Conservation (phyloP, 2,797 vertebrate species). For the Microtus californicus region DNA sequence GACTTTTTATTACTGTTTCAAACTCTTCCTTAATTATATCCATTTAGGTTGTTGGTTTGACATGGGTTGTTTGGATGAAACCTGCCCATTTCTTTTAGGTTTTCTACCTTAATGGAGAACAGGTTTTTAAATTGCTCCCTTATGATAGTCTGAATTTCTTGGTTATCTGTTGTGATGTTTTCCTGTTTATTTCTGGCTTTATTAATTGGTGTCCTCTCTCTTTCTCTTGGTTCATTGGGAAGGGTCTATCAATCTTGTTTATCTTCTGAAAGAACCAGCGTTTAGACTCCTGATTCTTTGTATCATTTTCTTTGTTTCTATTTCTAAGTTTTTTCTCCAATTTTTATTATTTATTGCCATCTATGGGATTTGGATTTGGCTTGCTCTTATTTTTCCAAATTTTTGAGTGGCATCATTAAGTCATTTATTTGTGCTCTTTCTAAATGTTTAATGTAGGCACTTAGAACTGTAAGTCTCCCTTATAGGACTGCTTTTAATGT, state of each 20-base stretch:
- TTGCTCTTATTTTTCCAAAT: constrained; percentile 6
- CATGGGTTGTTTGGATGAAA: not conserved
- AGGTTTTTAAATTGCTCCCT: not conserved
- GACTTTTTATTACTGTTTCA: not conserved
- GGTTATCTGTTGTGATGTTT: not conserved
- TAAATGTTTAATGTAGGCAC: not conserved
- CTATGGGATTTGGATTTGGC: not conserved
- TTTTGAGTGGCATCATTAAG: not conserved
- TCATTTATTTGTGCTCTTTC: constrained; percentile 1
- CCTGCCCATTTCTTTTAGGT: not conserved
- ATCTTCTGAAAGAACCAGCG: not conserved
- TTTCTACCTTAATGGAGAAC: not conserved
- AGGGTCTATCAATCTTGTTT: not conserved
- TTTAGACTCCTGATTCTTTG: not conserved
- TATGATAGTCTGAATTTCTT: not conserved
- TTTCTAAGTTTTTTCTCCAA: not conserved
- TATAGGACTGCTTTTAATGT: not conserved
- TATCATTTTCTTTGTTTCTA: not conserved
- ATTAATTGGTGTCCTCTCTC: not conserved
- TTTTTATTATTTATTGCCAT: not conserved
- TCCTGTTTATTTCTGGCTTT: not conserved
- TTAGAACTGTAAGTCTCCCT: not conserved
- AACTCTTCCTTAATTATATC: not conserved
- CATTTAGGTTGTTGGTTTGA: not conserved
- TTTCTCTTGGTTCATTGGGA: not conserved